Evolutionary conservation across 2,888 invertebrate genomes (phyloP), one percentile per base, ranked within the genome.

Genomic region (Catotricha subobsoleta): DNA sequence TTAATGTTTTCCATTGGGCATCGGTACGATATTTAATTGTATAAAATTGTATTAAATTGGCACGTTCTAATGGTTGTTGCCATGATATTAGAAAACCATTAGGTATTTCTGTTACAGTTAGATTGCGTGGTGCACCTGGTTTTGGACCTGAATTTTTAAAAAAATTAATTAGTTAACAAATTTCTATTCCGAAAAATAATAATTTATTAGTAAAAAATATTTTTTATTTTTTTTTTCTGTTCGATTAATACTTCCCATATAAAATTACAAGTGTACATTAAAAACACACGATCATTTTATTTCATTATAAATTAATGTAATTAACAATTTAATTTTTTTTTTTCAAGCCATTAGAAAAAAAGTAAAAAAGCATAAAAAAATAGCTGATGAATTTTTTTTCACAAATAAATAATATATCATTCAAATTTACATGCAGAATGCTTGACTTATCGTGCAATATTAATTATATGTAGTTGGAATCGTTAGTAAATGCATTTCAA

Each of bases 11-110:
- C 84, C 86, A 88, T 54, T 78, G 76, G 48, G 84, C 81, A 60
- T 88, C 88, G 38, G 84, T 84, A 58, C 81, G 78, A 67, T 87
- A 90, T 67, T 88, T 86, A 64, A 91, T 87, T 48, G 81, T 81
- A 66, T 90, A 91, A 67, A 83, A 82, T 64, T 82, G 80, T 50
- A 90, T 77, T 46, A 86, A 72, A 54, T 80, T 74, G 41, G 80
- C 74, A 50, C 78, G 73, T 60, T 90, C 87, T 50, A 78, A 57
- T 21, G 90, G 90, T 52, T 78, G 74, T 65, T 81, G 79, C 91
- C 90, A 91, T 52, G 83, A 78, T 59, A 92, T 84, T 50, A 84
- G 72, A 65, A 91, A 87, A 49, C 87, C 88, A 60, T 87, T 86
- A 60, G 80, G 78, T 49, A 86, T 78, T 66, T 88, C 87, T 39